Percentiles rank a stretch among this genome's conserved stretches.
These are phyloP conservation scores for Xenopus tropicalis DNA, from an alignment of 2,113 vertebrate species.

Conservation along the genomic window DNA sequence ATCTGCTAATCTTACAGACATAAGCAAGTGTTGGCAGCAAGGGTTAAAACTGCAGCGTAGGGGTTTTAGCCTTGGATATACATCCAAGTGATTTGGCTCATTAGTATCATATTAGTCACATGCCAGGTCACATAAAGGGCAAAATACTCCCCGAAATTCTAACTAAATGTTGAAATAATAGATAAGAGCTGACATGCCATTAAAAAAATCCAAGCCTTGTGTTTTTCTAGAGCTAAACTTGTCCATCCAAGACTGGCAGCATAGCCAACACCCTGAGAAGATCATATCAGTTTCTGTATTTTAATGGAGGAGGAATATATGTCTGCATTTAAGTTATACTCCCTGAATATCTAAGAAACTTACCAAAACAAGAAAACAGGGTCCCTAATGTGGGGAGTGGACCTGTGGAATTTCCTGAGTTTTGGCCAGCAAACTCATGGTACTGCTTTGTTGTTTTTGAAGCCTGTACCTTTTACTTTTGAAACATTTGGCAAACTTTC, in stretches of 20 bases:
- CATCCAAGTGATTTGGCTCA: conserved; percentile 20
- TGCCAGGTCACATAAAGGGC: neutral
- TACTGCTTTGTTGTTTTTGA: neutral
- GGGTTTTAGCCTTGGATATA: conserved; percentile 15
- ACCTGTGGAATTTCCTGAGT: conserved; percentile 51
- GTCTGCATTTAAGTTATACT: accelerated
- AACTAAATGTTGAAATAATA: conserved; percentile 14
- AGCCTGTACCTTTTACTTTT: too few species aligned
- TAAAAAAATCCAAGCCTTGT: neutral
- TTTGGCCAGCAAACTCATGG: conserved; percentile 48
- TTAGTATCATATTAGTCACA: conserved; percentile 26
- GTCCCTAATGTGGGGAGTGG: conserved; percentile 48
- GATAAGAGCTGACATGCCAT: conserved; percentile 34
- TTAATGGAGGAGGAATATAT: neutral
- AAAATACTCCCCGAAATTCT: neutral
- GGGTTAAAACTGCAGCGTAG: conserved; percentile 21
- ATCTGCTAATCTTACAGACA: neutral
- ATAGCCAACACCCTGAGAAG: conserved; percentile 7
- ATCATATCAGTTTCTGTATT: conserved; percentile 38
- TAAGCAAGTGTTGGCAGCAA: neutral
- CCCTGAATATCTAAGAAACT: conserved; percentile 36
- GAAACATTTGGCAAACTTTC: too few species aligned
- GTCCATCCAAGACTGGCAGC: conserved; percentile 12
- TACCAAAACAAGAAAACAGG: conserved; percentile 51
- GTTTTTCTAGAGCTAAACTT: neutral